Conservation (phyloP, 2,113 vertebrate genomes). For the Pogona vitticeps region DNA sequence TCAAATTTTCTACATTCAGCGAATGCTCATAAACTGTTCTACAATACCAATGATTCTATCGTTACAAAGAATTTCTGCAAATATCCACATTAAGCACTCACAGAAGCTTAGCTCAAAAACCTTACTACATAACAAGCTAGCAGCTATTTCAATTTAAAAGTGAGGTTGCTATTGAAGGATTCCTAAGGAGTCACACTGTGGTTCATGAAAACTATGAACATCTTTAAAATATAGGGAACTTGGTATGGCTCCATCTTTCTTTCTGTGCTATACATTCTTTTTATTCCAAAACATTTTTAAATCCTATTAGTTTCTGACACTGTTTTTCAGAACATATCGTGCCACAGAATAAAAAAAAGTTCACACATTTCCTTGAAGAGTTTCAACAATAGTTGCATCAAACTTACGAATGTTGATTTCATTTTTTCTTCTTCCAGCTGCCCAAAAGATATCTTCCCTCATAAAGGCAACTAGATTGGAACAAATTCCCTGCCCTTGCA, state of each 20-base stretch:
- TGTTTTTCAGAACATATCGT: neutral
- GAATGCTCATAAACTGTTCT: too few species aligned
- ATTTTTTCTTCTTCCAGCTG: constrained; percentile 3
- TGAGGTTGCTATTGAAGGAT: too few species aligned
- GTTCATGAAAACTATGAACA: neutral
- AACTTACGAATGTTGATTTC: constrained; percentile 1
- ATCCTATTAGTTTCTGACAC: neutral
- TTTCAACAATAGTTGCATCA: neutral
- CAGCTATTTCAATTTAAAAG: neutral
- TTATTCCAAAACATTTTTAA: neutral
- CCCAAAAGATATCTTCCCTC: neutral
- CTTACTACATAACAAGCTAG: neutral
- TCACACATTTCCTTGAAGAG: neutral
- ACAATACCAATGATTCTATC: neutral
- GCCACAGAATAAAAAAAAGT: neutral
- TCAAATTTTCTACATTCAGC: too few species aligned
- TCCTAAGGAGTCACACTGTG: neutral
- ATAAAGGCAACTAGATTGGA: constrained; percentile 1
- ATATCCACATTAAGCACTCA: neutral
- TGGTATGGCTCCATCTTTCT: neutral
- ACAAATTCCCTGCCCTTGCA: constrained; percentile 24
- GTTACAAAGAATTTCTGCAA: neutral
- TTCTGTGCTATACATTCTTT: neutral
- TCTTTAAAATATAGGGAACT: neutral
- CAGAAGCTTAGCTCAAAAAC: neutral